These are phyloP conservation scores for Gobius niger DNA, from an alignment of 2,113 vertebrate species.

Conservation along the genomic window DNA sequence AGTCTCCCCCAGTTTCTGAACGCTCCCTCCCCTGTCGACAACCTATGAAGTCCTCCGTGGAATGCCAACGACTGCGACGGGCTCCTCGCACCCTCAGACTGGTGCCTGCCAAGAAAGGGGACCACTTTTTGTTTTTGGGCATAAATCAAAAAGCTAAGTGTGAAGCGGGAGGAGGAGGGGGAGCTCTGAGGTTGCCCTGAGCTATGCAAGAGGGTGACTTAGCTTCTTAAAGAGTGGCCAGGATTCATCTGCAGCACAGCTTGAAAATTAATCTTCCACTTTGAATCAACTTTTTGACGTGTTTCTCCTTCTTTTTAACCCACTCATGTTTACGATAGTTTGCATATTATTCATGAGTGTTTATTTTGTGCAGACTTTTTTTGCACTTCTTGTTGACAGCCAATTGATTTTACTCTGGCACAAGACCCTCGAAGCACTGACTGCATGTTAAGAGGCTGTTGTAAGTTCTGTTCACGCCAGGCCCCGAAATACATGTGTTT, in stretches of 20 bases:
- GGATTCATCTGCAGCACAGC: neutral
- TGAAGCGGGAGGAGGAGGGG: constrained; percentile 26
- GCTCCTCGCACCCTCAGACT: constrained; percentile 44
- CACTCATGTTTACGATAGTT: too few species aligned
- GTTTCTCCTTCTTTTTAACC: too few species aligned
- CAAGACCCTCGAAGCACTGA: constrained; percentile 22
- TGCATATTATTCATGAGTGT: neutral
- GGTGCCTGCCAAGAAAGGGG: constrained; percentile 51
- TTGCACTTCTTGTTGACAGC: constrained; percentile 22
- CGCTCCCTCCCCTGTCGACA: constrained; percentile 55
- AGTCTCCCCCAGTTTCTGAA: constrained; percentile 56
- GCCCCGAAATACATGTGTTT: constrained; percentile 41
- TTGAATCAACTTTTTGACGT: too few species aligned
- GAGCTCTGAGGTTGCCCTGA: constrained; percentile 11
- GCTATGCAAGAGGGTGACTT: neutral
- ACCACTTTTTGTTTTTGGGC: constrained; percentile 51
- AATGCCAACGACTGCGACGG: constrained; percentile 60
- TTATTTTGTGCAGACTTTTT: neutral
- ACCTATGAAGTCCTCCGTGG: constrained; percentile 66
- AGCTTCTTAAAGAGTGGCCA: neutral
- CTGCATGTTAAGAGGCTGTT: constrained; percentile 8
- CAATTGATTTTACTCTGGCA: constrained; percentile 18
- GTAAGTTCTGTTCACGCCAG: constrained; percentile 20
- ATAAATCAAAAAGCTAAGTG: constrained; percentile 39
- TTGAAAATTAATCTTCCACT: too few species aligned